Conservation (phyloP, 2,888 invertebrate genomes). For the Ochlodes sylvanus region DNA sequence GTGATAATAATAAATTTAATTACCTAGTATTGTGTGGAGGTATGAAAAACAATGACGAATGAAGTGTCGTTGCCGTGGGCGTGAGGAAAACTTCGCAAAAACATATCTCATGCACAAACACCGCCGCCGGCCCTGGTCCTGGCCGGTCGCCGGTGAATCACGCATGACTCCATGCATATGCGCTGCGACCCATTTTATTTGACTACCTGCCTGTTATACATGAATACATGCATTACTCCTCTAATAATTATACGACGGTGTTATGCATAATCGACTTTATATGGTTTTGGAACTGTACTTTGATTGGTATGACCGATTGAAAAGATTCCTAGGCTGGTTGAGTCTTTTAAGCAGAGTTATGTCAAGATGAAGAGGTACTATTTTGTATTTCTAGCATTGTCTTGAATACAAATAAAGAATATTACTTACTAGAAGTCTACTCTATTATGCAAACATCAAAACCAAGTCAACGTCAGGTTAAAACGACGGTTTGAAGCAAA, state of each 20-base stretch:
- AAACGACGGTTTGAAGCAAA: too few relatives aligned
- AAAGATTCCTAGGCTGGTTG: too few relatives aligned
- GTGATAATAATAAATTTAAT: not conserved
- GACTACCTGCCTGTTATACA: slow-evolving; percentile 18
- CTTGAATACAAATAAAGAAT: too few relatives aligned
- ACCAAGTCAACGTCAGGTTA: too few relatives aligned
- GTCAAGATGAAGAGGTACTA: too few relatives aligned
- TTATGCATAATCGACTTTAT: not conserved
- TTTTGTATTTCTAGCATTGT: too few relatives aligned
- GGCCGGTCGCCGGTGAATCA: slow-evolving; percentile 38
- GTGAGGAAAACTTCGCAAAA: slow-evolving; percentile 41
- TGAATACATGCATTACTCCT: not conserved
- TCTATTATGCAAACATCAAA: too few relatives aligned
- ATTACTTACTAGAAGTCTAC: too few relatives aligned
- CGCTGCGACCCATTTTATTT: slow-evolving; percentile 35
- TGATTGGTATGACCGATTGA: too few relatives aligned
- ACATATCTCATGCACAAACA: slow-evolving; percentile 37
- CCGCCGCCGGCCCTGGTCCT: slow-evolving; percentile 3
- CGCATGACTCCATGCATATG: slow-evolving; percentile 15
- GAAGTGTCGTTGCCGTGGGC: slow-evolving; percentile 19
- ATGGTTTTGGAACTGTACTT: too few relatives aligned
- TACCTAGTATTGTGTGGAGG: not conserved
- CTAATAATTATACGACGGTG: not conserved
- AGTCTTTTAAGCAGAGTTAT: too few relatives aligned
- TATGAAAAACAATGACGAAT: slow-evolving; percentile 20